Conservation (phyloP, 2,113 vertebrate genomes). For the Quiscalus mexicanus region DNA sequence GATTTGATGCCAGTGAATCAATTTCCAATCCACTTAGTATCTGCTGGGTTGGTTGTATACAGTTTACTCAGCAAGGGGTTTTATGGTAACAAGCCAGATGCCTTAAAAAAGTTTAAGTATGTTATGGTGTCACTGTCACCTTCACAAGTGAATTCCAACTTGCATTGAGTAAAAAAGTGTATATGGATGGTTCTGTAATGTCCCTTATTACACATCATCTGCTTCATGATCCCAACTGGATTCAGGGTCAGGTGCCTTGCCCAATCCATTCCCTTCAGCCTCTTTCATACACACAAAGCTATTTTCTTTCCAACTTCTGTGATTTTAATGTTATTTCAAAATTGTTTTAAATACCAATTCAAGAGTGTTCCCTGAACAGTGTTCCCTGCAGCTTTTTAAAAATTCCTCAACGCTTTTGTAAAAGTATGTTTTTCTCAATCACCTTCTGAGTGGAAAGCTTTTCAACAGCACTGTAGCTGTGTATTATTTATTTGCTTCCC, state of each 20-base stretch:
- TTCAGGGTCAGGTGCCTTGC: not conserved
- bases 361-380: not conserved
- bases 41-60: not conserved
- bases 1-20: not conserved
- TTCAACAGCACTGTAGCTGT: not conserved
- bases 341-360: not conserved
- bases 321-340: not conserved
- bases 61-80: not conserved
- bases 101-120: not conserved
- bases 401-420: not conserved
- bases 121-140: not conserved
- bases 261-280: not conserved
- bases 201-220: not conserved
- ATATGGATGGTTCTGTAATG: not conserved
- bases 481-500: not conserved
- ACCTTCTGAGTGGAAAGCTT: not conserved
- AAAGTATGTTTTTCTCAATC: not conserved
- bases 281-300: not conserved
- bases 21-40: not conserved
- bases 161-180: not conserved
- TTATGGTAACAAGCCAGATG: not conserved
- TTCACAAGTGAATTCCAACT: not conserved
- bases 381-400: not conserved
- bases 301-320: not conserved
- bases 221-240: not conserved